Conservation (phyloP, 2,113 vertebrate species). For the Laticauda colubrina region DNA sequence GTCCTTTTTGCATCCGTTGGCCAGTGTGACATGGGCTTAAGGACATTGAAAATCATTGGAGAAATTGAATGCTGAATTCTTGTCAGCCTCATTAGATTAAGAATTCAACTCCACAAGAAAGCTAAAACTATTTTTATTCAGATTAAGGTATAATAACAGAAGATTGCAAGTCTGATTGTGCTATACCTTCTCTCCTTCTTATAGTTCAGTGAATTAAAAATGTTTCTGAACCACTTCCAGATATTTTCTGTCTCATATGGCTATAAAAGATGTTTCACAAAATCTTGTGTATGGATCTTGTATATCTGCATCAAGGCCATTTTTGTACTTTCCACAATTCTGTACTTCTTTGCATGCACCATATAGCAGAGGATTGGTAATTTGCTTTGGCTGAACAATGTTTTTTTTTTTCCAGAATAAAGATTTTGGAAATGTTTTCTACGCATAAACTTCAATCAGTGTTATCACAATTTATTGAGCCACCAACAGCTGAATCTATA, state of each 20-base stretch:
- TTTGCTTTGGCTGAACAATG: not conserved
- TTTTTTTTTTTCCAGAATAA: constrained; percentile 77
- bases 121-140: not conserved
- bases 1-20: too few relatives aligned
- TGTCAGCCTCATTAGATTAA: not conserved
- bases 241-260: not conserved
- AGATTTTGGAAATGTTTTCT: constrained; percentile 91
- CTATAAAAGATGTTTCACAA: not conserved
- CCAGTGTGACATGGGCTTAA: too few relatives aligned
- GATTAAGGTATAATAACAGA: not conserved
- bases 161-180: not conserved
- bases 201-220: not conserved
- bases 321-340: not conserved
- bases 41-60: not conserved
- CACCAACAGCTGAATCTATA: constrained; percentile 78
- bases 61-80: not conserved
- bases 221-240: not conserved
- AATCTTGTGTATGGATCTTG: not conserved
- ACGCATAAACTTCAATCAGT: constrained; percentile 81
- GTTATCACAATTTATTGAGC: constrained; percentile 88
- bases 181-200: not conserved
- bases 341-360: not conserved
- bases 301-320: not conserved
- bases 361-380: not conserved
- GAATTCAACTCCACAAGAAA: not conserved